Base-by-base conservation (phyloP, 2,888 invertebrate species). In the Epistrophe grossulariae region DNA sequence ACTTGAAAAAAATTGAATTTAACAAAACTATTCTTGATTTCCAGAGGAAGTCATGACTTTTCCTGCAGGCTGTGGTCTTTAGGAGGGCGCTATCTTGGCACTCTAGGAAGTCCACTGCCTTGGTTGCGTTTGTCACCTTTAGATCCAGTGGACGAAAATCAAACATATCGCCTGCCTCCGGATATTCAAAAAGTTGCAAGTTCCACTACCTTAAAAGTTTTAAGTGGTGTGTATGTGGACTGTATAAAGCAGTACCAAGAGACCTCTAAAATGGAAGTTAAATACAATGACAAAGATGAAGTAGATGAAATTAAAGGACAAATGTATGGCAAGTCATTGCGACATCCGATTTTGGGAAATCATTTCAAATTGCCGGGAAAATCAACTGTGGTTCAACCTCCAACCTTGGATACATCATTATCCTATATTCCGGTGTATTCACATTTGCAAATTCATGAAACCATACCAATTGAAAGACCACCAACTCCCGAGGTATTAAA, bases 41-140 rank as follows among this genome's bases (percentile, higher is more conserved):
- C 2, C 38, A 96, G 95, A 89, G 94, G 95, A 87, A 96, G 96
- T 89, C 94, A 94, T 76, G 96, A 97, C 93, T 95, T 94, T 90
- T 95, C 96, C 64, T 96, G 95, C 80, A 94, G 97, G 74, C 93
- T 97, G 91, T 97, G 97, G 97, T 95, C 95, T 0, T 91, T 96
- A 79, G 94, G 95, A 55, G 97, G 97, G 45, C 94, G 94, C 89
- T 95, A 95, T 90, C 90, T 97, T 89, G 96, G 96, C 88, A 97
- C 97, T 7, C 93, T 97, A 88, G 97, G 97, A 72, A 95, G 96
- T 71, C 95, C 95, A 89, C 93, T 94, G 89, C 93, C 94, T 0
- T 96, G 96, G 96, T 92, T 93, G 35, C 93, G 94, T 52, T 89
- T 95, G 43, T 92, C 94, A 2, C 93, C 94, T n/a, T 92, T 92